These are phyloP conservation scores for Austrofundulus limnaeus DNA, from an alignment of 2,113 vertebrate genomes.

Conservation along the genomic window DNA sequence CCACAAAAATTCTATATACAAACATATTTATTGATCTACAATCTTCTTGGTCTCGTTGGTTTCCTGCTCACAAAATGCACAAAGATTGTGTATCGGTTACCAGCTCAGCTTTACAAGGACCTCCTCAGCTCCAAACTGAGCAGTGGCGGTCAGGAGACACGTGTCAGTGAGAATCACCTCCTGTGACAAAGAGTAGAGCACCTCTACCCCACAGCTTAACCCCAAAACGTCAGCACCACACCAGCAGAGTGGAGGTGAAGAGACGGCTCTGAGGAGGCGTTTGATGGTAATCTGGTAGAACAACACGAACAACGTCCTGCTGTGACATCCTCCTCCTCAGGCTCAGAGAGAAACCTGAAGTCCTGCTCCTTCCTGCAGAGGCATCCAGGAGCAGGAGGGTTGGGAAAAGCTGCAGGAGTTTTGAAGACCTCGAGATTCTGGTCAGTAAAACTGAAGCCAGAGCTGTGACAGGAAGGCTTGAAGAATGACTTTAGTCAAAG, in stretches of 20 bases:
- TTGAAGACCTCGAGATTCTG: no score
- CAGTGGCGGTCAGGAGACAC: constrained; percentile 15
- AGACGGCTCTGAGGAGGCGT: constrained; percentile 23
- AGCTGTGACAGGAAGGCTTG: no score
- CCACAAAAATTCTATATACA: no score
- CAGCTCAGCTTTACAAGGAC: background rate
- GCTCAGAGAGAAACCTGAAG: constrained; percentile 22
- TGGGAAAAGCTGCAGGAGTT: background rate
- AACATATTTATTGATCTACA: background rate
- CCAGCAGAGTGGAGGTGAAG: constrained; percentile 5
- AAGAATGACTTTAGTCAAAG: no score
- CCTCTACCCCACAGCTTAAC: constrained; percentile 54
- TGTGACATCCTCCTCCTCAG: constrained; percentile 49
- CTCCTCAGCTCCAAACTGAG: background rate
- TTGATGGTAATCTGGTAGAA: constrained; percentile 51
- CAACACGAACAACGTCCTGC: constrained; percentile 25
- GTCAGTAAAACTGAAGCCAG: no score
- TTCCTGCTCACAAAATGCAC: background rate
- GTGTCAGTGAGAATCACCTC: constrained; percentile 42
- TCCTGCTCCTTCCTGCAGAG: constrained; percentile 22
- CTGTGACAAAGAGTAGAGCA: background rate
- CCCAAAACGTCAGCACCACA: constrained; percentile 57
- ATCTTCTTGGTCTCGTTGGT: background rate
- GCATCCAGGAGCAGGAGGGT: constrained; percentile 5
- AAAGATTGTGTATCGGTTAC: background rate